Evolutionary conservation across 2,113 vertebrate genomes (phyloP), one percentile per base, ranked within the genome.

Genomic region (Fulmarus glacialis): DNA sequence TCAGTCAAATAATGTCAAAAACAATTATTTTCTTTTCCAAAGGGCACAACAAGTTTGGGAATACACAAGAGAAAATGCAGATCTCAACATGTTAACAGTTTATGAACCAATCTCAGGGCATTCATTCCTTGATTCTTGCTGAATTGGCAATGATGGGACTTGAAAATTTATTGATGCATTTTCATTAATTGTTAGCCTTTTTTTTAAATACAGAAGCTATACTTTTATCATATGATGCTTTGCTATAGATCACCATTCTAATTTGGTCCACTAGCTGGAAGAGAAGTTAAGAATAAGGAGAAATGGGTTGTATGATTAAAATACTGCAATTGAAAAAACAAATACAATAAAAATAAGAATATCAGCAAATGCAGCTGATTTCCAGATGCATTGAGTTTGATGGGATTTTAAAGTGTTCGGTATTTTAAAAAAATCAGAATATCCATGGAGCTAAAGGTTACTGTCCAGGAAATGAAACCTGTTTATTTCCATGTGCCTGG

Each of bases 1-100:
- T 98, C 98, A 98, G 98, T 98, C 97, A 99, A 98, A 98, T 98
- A 98, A 98, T 98, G 98, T 98, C 98, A 99, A 97, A 98, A 98
- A 90, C 98, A 98, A 99, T 99, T 97, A 98, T 98, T 98, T 98
- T 98, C 97, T 97, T 97, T 97, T 92, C 94, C 88, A 95, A 97
- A 93, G 94, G 93, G 96, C 96, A 94, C 45, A 95, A 94, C 34
- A 86, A 95, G 93, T 98, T 98, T 97, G 86, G 91, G 70, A 98
- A 98, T 95, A 97, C 97, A 94, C 97, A 97, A 86, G 89, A 97
- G 96, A 98, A 98, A 98, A 98, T 94, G 85, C 94, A 98, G 97
- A 96, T 97, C 96, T 97, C 90, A 94, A 92, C 79, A 97, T 92
- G 89, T 97, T 97, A 98, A 96, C 71, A 92, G 97, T 95, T 97